These are phyloP conservation scores for Dryobota labecula DNA, from an alignment of 2,888 invertebrate species.

Conservation along the genomic window DNA sequence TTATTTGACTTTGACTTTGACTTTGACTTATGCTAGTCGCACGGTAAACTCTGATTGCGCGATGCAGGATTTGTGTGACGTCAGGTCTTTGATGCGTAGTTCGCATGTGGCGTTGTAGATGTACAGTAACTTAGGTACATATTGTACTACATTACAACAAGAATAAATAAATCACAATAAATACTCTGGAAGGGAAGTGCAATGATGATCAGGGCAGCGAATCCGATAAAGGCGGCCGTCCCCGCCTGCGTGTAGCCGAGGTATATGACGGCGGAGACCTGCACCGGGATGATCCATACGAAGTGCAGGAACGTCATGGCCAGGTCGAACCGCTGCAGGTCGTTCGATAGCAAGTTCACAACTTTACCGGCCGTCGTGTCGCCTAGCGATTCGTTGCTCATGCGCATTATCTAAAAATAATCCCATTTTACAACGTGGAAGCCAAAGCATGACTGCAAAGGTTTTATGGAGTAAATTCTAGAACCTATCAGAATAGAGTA, in stretches of 20 bases:
- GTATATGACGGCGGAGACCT: conserved; percentile 92
- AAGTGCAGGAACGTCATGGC: conserved; percentile 94
- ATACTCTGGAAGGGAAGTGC: conserved; percentile 94
- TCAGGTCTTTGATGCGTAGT: too few relatives aligned
- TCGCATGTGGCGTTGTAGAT: too few relatives aligned
- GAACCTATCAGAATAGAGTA: neutral
- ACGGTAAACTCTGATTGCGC: too few relatives aligned
- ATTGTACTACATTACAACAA: neutral
- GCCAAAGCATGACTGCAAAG: neutral
- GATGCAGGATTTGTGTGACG: too few relatives aligned
- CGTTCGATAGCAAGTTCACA: conserved; percentile 96
- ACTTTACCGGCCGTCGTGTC: conserved; percentile 97
- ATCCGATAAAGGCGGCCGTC: conserved; percentile 92
- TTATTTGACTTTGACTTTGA: too few relatives aligned
- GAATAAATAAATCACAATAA: neutral
- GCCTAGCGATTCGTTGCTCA: conserved; percentile 92
- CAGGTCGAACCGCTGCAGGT: conserved; percentile 95
- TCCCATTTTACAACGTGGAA: neutral
- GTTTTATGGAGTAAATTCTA: neutral
- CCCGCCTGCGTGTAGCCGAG: conserved; percentile 93
- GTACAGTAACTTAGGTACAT: too few relatives aligned
- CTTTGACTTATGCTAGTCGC: too few relatives aligned
- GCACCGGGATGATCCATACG: conserved; percentile 94
- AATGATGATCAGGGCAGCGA: conserved; percentile 92
- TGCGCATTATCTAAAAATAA: conserved; percentile 81